Conservation (phyloP, 2,113 vertebrate genomes). For the Megaceryle torquata region DNA sequence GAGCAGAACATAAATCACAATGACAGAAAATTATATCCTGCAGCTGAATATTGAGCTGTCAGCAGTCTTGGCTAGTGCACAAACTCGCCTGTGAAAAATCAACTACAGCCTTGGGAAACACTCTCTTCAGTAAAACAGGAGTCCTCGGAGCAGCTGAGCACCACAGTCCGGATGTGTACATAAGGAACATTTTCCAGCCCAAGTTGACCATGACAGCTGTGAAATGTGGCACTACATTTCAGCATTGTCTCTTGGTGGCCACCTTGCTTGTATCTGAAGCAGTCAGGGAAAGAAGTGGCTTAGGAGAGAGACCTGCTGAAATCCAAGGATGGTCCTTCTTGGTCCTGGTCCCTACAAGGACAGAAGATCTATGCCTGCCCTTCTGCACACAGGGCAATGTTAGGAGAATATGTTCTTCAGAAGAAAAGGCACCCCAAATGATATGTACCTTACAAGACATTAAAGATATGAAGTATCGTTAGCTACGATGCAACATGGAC, state of each 20-base stretch:
- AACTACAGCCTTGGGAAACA: not conserved
- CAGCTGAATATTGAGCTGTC: conserved; percentile 48
- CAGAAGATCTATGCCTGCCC: not conserved
- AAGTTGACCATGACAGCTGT: not conserved
- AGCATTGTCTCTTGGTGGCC: not conserved
- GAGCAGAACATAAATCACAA: conserved; percentile 40
- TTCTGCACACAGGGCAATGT: not conserved
- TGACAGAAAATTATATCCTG: conserved; percentile 41
- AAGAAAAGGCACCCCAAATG: not conserved
- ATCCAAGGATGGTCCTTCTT: not conserved
- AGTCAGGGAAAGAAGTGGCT: not conserved
- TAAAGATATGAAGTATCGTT: not conserved
- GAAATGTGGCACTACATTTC: not conserved
- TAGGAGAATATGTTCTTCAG: not conserved
- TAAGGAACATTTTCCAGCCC: not conserved
- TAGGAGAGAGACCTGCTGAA: not conserved
- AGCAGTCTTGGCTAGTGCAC: not conserved
- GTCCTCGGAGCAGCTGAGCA: not conserved
- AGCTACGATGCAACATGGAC: not conserved
- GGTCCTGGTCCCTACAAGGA: not conserved
- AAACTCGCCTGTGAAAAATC: not conserved
- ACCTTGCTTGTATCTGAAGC: not conserved
- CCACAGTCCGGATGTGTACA: not conserved
- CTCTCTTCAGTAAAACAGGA: not conserved
- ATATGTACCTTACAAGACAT: not conserved